A percentile compares a stretch with the other conserved stretches of the same genome.
Evolutionary conservation across 2,797 vertebrate genomes (phyloP).

Genomic region (Muraenolepis orangiensis): DNA sequence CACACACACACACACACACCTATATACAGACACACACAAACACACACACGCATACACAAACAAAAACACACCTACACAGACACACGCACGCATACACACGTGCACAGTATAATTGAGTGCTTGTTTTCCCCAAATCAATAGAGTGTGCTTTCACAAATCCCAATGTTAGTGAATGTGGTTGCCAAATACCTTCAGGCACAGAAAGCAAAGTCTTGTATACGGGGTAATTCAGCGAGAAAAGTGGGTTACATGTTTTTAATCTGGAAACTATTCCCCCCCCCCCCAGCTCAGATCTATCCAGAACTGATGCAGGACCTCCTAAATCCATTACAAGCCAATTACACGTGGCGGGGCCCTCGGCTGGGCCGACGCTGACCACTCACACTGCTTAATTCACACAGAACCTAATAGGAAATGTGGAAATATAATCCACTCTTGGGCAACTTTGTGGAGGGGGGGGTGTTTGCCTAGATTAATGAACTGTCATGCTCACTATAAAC

Average conservation of each 20-base stretch:
- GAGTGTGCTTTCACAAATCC: neutral
- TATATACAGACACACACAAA: too few species aligned
- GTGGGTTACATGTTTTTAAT: neutral
- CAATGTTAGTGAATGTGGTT: neutral
- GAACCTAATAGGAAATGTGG: slow-evolving; percentile 78
- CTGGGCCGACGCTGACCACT: slow-evolving; percentile 59
- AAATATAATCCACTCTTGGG: slow-evolving; percentile 79
- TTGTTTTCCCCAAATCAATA: neutral
- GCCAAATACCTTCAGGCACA: neutral
- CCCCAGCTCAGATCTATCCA: slow-evolving; percentile 57
- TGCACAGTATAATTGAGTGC: neutral
- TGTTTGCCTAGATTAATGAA: slow-evolving; percentile 78
- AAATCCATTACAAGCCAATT: slow-evolving; percentile 80
- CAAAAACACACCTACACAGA: too few species aligned
- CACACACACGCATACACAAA: too few species aligned
- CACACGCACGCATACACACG: neutral
- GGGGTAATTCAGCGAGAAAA: neutral
- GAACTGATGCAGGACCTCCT: slow-evolving; percentile 65
- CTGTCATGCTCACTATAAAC: slow-evolving; percentile 75
- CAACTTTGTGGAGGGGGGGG: too few species aligned
- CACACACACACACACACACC: too few species aligned
- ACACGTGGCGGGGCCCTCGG: slow-evolving; percentile 56
- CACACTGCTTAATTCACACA: slow-evolving; percentile 75
- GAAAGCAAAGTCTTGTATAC: neutral
- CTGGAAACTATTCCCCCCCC: too few species aligned